Evolutionary conservation across 2,797 vertebrate species (phyloP).

Genomic region (Manis pentadactyla): DNA sequence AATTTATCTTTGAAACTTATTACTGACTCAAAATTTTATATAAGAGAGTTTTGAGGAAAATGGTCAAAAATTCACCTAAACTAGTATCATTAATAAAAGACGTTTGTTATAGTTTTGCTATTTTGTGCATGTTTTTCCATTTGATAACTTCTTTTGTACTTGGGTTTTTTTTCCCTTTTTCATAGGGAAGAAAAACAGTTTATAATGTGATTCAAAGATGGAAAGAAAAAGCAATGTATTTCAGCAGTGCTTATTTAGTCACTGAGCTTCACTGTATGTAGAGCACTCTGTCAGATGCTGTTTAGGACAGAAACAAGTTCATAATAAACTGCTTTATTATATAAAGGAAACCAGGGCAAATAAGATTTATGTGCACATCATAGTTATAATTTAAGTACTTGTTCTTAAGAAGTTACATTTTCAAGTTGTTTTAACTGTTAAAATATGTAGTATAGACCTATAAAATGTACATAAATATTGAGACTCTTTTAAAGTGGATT

Average conservation of each 20-base stretch:
- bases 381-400: constrained; percentile 16
- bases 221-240: background rate
- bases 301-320: constrained; percentile 25
- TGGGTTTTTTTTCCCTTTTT: background rate
- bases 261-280: background rate
- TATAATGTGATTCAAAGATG: constrained; percentile 19
- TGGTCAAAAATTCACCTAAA: constrained; percentile 11
- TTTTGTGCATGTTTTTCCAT: constrained; percentile 10
- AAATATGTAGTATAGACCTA: background rate
- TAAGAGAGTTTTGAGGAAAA: background rate
- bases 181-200: background rate
- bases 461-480: constrained; percentile 1
- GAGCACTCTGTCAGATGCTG: background rate
- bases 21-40: constrained; percentile 4
- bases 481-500: constrained; percentile 36
- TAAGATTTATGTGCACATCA: background rate
- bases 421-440: constrained; percentile 13
- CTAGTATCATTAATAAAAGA: constrained; percentile 14
- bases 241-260: constrained; percentile 27
- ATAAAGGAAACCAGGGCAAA: background rate
- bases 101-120: background rate
- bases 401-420: constrained; percentile 8
- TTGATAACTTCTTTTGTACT: background rate
- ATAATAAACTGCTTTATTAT: background rate
- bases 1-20: constrained; percentile 13